Evolutionary conservation across 2,888 invertebrate genomes (phyloP).

Genomic region (Drosophila peninsularis): DNA sequence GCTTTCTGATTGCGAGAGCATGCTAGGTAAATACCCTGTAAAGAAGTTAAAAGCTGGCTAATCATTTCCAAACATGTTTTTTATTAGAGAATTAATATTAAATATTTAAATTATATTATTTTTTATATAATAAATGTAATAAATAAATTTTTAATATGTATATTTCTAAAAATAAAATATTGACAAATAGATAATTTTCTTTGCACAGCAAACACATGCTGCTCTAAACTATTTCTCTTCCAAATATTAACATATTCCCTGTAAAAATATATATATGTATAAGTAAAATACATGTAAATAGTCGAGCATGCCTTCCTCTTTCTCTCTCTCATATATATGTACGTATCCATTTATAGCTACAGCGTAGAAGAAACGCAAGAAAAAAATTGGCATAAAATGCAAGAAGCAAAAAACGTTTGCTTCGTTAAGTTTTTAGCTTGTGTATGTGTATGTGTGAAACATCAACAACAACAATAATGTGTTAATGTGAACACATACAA

Average conservation of each 20-base stretch:
- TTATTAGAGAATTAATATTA: not conserved
- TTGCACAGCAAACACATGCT: too few relatives aligned
- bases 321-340: too few relatives aligned
- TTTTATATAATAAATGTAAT: not conserved
- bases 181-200: too few relatives aligned
- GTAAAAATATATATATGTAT: not conserved
- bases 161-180: too few relatives aligned
- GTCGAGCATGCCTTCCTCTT: not conserved
- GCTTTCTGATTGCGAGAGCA: not conserved
- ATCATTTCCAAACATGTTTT: too few relatives aligned
- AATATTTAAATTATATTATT: too few relatives aligned
- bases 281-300: not conserved
- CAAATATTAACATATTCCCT: not conserved
- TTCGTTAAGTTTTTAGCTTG: constrained; percentile 78
- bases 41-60: too few relatives aligned
- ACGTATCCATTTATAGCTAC: not conserved
- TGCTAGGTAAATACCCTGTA: not conserved
- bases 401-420: constrained; percentile 71
- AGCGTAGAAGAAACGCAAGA: constrained; percentile 7
- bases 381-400: constrained; percentile 62
- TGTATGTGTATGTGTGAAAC: constrained; percentile 59
- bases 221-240: too few relatives aligned
- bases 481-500: constrained; percentile 61
- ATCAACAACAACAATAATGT: constrained; percentile 61
- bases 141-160: too few relatives aligned